These are phyloP conservation scores for Dryobotodes eremita DNA, from an alignment of 2,888 invertebrate genomes.

Conservation along the genomic window DNA sequence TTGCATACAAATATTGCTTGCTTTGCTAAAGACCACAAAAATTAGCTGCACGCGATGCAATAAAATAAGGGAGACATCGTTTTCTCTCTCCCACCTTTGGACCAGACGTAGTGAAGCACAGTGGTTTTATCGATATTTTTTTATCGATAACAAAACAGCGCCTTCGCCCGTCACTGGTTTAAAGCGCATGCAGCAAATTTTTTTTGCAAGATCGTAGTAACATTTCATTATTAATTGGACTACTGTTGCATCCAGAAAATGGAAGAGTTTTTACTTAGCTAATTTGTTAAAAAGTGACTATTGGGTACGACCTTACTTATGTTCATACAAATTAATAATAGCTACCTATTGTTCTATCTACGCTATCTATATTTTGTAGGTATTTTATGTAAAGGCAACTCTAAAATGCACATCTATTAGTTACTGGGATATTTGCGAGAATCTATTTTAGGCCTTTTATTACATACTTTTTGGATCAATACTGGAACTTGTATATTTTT, in stretches of 20 bases:
- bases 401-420: slow-evolving; percentile 44
- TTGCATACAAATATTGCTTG: slow-evolving; percentile 2
- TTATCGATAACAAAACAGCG: slow-evolving; percentile 6
- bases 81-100: not conserved
- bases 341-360: slow-evolving; percentile 1
- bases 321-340: slow-evolving; percentile 9
- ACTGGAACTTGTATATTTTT: slow-evolving; percentile 19
- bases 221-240: slow-evolving; percentile 7
- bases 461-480: slow-evolving; percentile 25
- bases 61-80: not conserved
- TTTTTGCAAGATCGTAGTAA: not conserved
- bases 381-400: slow-evolving; percentile 28
- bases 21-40: too few species aligned
- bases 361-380: not conserved
- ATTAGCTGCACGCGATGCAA: not conserved
- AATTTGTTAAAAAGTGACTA: not conserved
- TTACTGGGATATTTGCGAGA: slow-evolving; percentile 7
- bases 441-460: slow-evolving; percentile 10
- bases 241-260: not conserved
- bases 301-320: not conserved
- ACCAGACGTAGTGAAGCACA: not conserved
- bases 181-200: not conserved
- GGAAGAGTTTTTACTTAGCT: slow-evolving; percentile 2
- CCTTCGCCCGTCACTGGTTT: not conserved
- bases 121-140: slow-evolving; percentile 1